phyloP scores from a whole-genome alignment of 2,888 invertebrate genomes.

The Limnephilus marmoratus region DNA sequence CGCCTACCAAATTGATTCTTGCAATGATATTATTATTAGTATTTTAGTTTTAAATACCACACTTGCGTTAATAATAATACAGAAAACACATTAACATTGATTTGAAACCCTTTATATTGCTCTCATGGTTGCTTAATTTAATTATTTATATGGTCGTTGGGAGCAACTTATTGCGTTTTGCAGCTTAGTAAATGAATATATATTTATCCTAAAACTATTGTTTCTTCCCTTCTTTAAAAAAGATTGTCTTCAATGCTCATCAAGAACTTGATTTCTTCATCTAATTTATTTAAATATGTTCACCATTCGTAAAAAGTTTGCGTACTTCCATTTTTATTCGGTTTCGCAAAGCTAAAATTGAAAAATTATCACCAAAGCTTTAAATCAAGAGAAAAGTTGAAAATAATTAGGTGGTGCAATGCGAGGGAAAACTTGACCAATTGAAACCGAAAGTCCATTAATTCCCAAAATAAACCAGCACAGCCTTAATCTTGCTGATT shows the following conservation, averaged over 20 bases:
- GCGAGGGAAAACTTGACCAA: slow-evolving; percentile 4
- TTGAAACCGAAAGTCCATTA: slow-evolving; percentile 19
- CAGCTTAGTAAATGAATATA: too few species aligned
- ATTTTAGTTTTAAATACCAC: too few species aligned
- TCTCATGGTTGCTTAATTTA: too few species aligned
- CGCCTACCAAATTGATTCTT: too few species aligned
- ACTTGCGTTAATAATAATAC: too few species aligned
- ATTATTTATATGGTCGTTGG: too few species aligned
- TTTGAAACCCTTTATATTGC: too few species aligned
- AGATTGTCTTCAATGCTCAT: not conserved
- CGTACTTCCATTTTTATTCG: not conserved
- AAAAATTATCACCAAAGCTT: not conserved
- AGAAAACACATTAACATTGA: too few species aligned
- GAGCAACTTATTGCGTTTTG: too few species aligned
- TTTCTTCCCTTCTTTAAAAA: not conserved
- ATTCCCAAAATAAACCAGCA: not conserved
- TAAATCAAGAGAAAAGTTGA: not conserved
- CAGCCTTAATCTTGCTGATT: not conserved
- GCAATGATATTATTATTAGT: too few species aligned
- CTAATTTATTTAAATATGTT: too few species aligned
- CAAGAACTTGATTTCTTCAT: not conserved
- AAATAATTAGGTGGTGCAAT: not conserved
- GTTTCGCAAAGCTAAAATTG: not conserved
- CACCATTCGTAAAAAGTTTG: too few species aligned
- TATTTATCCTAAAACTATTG: not conserved